Conservation (phyloP, 1,140 invertebrate species). For the Dinothrombium tinctorium region DNA sequence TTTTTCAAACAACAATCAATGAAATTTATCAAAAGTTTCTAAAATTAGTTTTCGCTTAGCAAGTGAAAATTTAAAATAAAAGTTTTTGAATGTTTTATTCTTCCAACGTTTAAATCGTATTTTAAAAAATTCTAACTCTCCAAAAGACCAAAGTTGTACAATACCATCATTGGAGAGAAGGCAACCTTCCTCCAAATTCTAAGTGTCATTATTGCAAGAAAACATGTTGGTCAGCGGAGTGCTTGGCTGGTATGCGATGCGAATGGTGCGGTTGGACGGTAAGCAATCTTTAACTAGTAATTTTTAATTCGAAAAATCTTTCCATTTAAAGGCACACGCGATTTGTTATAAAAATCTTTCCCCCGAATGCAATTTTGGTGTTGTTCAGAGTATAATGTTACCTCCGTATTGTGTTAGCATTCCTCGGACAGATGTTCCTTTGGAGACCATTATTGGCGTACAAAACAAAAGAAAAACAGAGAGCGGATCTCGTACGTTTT, state of each 20-base stretch:
- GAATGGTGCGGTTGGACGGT: conserved; percentile 99
- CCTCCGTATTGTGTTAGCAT: conserved; percentile 84
- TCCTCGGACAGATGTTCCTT: conserved; percentile 86
- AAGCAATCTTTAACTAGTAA: conserved; percentile 21
- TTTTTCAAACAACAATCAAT: too few species aligned
- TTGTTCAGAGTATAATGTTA: conserved; percentile 87
- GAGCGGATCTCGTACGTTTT: conserved; percentile 7
- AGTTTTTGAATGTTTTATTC: too few species aligned
- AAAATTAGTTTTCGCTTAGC: too few species aligned
- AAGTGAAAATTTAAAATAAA: too few species aligned
- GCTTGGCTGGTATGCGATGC: conserved; percentile 73
- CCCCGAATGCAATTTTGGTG: conserved; percentile 86
- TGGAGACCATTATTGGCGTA: conserved; percentile 85
- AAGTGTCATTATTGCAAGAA: conserved; percentile 94
- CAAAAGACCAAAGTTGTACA: conserved; percentile 24
- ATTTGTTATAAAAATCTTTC: conserved; percentile 64
- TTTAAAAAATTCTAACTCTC: too few species aligned
- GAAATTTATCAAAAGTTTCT: too few species aligned
- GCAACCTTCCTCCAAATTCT: conserved; percentile 78
- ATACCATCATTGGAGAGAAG: conserved; percentile 92
- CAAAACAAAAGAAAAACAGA: conserved; percentile 22
- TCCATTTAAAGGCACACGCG: conserved; percentile 51
- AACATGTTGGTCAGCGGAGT: conserved; percentile 90
- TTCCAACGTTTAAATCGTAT: too few species aligned
- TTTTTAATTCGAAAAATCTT: not conserved